A percentile compares a stretch with the other conserved stretches of the same genome.
These are phyloP conservation scores for Eupithecia tripunctaria DNA, from an alignment of 2,888 invertebrate genomes.

Conservation along the genomic window DNA sequence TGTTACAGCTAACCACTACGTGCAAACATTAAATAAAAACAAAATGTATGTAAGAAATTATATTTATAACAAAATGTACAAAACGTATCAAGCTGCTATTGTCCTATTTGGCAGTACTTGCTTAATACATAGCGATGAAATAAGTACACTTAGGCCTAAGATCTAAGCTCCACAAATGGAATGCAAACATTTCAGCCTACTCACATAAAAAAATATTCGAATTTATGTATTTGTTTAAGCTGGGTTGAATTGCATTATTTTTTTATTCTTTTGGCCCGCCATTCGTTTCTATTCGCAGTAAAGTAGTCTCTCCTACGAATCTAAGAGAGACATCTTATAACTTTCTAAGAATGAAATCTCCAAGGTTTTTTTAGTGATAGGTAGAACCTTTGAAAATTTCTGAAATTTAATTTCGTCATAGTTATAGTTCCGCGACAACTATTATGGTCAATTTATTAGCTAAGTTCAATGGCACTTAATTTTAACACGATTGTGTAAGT, in stretches of 20 bases:
- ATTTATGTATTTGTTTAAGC: too few relatives aligned
- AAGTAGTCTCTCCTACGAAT: too few relatives aligned
- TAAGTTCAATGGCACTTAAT: slow-evolving; percentile 3
- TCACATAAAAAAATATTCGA: not conserved
- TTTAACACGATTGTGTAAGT: not conserved
- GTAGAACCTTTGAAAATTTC: not conserved
- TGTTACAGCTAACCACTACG: slow-evolving; percentile 15
- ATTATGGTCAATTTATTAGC: not conserved
- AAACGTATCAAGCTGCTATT: slow-evolving; percentile 30
- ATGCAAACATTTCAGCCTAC: slow-evolving; percentile 21
- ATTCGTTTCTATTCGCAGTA: not conserved
- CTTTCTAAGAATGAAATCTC: not conserved
- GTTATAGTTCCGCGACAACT: not conserved
- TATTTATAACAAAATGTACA: slow-evolving; percentile 26
- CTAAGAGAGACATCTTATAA: not conserved
- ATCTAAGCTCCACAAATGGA: slow-evolving; percentile 23
- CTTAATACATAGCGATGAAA: slow-evolving; percentile 23
- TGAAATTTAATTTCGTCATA: not conserved
- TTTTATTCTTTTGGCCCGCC: not conserved
- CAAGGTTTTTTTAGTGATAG: not conserved
- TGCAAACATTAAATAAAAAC: slow-evolving; percentile 30
- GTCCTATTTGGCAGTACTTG: slow-evolving; percentile 34
- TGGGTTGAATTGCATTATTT: not conserved
- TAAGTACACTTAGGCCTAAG: slow-evolving; percentile 40
- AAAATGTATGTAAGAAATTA: slow-evolving; percentile 29